Evolutionary conservation across 2,888 invertebrate genomes (phyloP), one percentile per base, ranked within the genome.

Genomic region (Muschampia plurimacula): DNA sequence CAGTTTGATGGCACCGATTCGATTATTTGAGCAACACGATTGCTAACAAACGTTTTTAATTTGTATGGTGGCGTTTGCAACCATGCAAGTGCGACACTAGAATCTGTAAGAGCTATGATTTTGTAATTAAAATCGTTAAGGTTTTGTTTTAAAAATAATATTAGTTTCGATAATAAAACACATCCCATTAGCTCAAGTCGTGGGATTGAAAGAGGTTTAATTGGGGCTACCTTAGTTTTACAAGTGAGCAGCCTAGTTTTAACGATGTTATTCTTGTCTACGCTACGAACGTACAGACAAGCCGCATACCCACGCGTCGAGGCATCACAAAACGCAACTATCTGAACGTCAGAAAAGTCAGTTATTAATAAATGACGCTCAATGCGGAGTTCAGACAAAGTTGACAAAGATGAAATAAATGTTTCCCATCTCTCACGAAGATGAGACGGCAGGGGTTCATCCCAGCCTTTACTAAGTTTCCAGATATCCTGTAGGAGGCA

Each of bases 271-370:
- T 59, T 59, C 59, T 12, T 32, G 59, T 59, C 32, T 59, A 32
- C 28, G 32, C 59, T 59, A 32, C 59, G 32, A 32, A 59, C 32
- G 59, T 59, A 59, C 10, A 59, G 28, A 59, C 59, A 59, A 32
- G 32, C 59, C 13, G 28, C 59, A 32, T 59, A 59, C 46, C 69
- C 49, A 8, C 60, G 32, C 32, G 62, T 28, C n/a, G 62, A 49
- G 32, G 60, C 69, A n/a, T 69, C 69, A 46, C 69, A 36, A 69
- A 69, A 69, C 44, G 57, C 57, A 8, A 44, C 39, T 44, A 64
- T 32, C 28, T 59, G 59, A 28, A 59, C 59, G 59, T 52, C 59
- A 59, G 28, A 32, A 59, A 59, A 59, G 12, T 12, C 12, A 6
- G 32, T 32, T 32, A 59, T 59, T 59, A 59, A 32, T 32, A 59